A percentile compares a stretch with the other conserved stretches of the same genome.
phyloP scores from a whole-genome alignment of 2,797 vertebrate species.

The Syndactyla subalaris region DNA sequence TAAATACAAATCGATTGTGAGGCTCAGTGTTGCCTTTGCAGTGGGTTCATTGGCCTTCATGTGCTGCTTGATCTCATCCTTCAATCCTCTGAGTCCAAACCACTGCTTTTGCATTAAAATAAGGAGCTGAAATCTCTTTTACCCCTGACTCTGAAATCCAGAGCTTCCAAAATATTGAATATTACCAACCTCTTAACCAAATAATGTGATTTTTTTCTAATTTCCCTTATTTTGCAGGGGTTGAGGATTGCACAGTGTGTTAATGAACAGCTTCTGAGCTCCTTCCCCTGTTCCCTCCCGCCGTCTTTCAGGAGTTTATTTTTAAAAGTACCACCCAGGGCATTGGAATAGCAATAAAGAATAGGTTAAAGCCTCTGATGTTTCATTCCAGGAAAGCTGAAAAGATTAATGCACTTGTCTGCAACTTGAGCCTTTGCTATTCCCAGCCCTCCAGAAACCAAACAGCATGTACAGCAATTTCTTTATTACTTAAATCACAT shows the following conservation, averaged over 20 bases:
- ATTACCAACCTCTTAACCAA: not conserved
- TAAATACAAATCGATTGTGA: not conserved
- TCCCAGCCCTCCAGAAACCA: conserved; percentile 20
- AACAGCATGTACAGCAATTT: conserved; percentile 30
- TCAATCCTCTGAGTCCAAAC: not conserved
- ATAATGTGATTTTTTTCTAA: not conserved
- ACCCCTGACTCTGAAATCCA: not conserved
- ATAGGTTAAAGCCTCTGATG: conserved; percentile 40
- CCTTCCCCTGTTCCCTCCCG: not conserved
- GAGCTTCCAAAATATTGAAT: not conserved
- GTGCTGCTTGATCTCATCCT: not conserved
- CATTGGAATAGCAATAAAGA: conserved; percentile 45
- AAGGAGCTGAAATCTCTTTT: not conserved
- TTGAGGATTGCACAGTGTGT: not conserved
- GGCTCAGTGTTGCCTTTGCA: not conserved
- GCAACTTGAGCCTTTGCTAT: conserved; percentile 12
- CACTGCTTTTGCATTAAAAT: not conserved
- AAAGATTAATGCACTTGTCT: conserved; percentile 61
- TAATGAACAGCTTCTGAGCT: not conserved
- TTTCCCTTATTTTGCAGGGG: not conserved
- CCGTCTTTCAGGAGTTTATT: conserved; percentile 49
- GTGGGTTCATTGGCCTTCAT: not conserved
- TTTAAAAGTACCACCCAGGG: conserved; percentile 59
- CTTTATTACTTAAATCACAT: conserved; percentile 30
- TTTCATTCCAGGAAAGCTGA: conserved; percentile 42